Percentiles rank a stretch among this genome's conserved stretches.
phyloP scores from a whole-genome alignment of 2,797 vertebrate species.

The Protosalanx chinensis region DNA sequence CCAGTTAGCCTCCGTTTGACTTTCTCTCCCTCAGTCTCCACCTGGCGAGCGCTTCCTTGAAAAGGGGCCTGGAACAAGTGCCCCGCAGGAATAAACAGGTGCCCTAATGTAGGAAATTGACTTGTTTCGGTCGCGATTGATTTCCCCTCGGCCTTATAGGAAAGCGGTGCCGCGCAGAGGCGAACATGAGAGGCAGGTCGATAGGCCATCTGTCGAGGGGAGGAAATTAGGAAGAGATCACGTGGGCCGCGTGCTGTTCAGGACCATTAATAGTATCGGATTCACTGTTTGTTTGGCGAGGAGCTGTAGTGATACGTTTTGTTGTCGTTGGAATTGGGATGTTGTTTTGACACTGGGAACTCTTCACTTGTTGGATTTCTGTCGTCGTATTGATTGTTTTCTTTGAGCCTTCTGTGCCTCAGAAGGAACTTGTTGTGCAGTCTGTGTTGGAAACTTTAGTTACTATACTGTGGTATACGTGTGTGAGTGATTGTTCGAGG shows the following conservation, averaged over 20 bases:
- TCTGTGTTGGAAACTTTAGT: too few relatives aligned
- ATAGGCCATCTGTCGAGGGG: slow-evolving; percentile 55
- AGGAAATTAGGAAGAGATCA: not conserved
- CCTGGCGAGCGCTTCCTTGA: not conserved
- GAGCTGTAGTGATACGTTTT: not conserved
- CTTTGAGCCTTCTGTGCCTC: too few relatives aligned
- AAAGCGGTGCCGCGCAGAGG: slow-evolving; percentile 47
- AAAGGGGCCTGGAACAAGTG: slow-evolving; percentile 54
- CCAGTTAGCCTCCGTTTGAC: not conserved
- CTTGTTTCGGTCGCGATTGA: slow-evolving; percentile 60
- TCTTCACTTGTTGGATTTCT: too few relatives aligned
- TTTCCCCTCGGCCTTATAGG: slow-evolving; percentile 63
- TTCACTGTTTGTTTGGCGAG: slow-evolving; percentile 21
- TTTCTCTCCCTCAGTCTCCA: not conserved
- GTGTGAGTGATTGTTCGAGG: not conserved
- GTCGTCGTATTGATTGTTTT: too few relatives aligned
- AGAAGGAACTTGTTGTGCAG: too few relatives aligned
- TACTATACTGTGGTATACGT: not conserved
- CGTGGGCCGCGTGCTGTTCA: slow-evolving; percentile 19
- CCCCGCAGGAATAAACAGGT: slow-evolving; percentile 53
- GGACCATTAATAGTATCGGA: slow-evolving; percentile 34
- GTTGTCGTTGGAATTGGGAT: not conserved
- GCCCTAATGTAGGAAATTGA: slow-evolving; percentile 62
- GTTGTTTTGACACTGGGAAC: not conserved
- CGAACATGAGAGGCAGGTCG: slow-evolving; percentile 56